These are phyloP conservation scores for Hippocampus kuda DNA, from an alignment of 2,797 vertebrate species.

Conservation along the genomic window DNA sequence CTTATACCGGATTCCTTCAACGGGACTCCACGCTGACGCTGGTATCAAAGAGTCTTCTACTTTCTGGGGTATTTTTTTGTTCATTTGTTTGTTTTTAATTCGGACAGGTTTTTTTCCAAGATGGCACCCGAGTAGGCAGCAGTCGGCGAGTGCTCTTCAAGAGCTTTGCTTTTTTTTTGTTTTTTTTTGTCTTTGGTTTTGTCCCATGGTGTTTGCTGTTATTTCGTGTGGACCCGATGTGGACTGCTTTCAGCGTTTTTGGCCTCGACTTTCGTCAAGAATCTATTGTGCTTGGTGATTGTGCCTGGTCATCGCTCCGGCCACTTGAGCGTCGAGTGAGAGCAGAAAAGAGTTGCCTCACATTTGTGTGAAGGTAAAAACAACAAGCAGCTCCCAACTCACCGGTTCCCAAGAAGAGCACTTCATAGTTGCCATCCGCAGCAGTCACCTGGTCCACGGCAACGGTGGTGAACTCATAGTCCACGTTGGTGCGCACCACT, in stretches of 20 bases:
- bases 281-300: too few species aligned
- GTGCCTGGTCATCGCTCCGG: background rate
- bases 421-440: constrained; percentile 95
- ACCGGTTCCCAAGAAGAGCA: constrained; percentile 98
- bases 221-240: too few species aligned
- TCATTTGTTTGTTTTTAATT: too few species aligned
- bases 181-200: too few species aligned
- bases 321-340: background rate
- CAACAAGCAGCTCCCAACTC: constrained; percentile 30
- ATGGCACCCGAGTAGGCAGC: too few species aligned
- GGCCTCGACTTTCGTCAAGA: too few species aligned
- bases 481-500: constrained; percentile 86
- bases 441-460: constrained; percentile 96
- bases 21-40: constrained; percentile 19
- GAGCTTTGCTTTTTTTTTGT: too few species aligned
- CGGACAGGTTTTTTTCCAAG: too few species aligned
- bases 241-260: too few species aligned
- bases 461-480: constrained; percentile 94
- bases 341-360: background rate
- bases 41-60: constrained; percentile 34
- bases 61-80: constrained; percentile 1
- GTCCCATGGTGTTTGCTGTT: too few species aligned
- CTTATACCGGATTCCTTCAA: constrained; percentile 38
- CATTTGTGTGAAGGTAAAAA: background rate
- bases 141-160: too few species aligned